These are phyloP conservation scores for Xenopus laevis DNA, from an alignment of 2,113 vertebrate species.

Conservation along the genomic window DNA sequence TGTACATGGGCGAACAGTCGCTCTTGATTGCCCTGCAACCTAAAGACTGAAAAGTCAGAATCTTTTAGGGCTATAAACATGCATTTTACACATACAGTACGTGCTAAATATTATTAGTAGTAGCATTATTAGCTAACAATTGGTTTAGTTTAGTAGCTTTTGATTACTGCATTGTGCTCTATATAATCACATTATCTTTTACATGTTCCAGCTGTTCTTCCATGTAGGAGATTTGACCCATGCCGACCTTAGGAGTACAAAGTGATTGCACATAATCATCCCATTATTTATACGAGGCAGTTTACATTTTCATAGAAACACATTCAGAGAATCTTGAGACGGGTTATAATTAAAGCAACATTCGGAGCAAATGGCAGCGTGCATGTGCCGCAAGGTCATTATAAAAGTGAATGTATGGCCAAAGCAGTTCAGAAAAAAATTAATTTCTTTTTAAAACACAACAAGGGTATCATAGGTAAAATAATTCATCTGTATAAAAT, in stretches of 20 bases:
- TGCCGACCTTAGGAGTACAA: not conserved
- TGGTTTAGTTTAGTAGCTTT: too few relatives aligned
- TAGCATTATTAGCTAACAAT: too few relatives aligned
- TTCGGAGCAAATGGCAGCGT: not conserved
- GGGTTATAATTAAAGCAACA: not conserved
- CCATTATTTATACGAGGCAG: not conserved
- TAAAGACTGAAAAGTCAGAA: too few relatives aligned
- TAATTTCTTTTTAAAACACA: not conserved
- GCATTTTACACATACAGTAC: too few relatives aligned
- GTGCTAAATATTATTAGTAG: too few relatives aligned
- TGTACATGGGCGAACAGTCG: too few relatives aligned
- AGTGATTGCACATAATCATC: constrained; percentile 1
- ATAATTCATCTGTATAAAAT: constrained; percentile 15
- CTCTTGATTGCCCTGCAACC: too few relatives aligned
- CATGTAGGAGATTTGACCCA: not conserved
- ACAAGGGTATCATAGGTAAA: not conserved
- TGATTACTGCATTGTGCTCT: too few relatives aligned
- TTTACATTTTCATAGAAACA: not conserved
- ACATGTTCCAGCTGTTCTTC: not conserved
- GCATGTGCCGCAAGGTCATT: not conserved
- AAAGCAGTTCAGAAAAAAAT: not conserved
- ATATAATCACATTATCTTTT: too few relatives aligned
- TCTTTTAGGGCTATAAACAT: too few relatives aligned
- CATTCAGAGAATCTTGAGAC: not conserved
- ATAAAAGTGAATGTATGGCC: not conserved